phyloP scores from a whole-genome alignment of 2,888 invertebrate species.

The Bombylius discolor region DNA sequence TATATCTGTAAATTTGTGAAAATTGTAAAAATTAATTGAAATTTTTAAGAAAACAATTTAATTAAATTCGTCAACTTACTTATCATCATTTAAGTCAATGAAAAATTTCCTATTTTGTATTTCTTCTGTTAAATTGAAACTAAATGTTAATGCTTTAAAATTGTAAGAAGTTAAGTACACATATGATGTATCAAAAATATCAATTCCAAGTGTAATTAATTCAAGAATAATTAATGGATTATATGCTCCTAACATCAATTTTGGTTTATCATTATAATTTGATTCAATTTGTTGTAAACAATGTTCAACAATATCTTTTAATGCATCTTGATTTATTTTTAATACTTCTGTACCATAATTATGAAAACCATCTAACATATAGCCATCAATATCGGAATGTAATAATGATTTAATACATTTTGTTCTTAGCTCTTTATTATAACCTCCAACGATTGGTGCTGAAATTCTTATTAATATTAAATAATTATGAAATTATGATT shows the following conservation, averaged over 20 bases:
- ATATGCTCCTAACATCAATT: conserved; percentile 67
- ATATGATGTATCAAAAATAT: conserved; percentile 81
- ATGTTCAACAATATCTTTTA: conserved; percentile 48
- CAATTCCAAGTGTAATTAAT: conserved; percentile 64
- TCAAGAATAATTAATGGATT: conserved; percentile 57
- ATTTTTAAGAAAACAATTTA: neutral
- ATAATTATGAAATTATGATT: neutral
- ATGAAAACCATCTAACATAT: conserved; percentile 70
- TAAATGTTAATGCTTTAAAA: conserved; percentile 53
- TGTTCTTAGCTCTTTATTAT: conserved; percentile 48
- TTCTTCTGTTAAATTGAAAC: conserved; percentile 34
- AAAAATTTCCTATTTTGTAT: conserved; percentile 37
- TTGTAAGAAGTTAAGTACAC: conserved; percentile 56
- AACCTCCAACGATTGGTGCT: conserved; percentile 50
- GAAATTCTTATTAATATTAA: neutral
- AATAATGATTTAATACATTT: conserved; percentile 48
- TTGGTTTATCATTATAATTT: conserved; percentile 39
- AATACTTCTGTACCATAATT: conserved; percentile 49
- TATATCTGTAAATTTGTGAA: conserved; percentile 41
- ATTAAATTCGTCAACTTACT: conserved; percentile 28
- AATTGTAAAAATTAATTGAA: conserved; percentile 1
- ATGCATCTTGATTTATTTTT: conserved; percentile 40
- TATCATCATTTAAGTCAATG: conserved; percentile 44
- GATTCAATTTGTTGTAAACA: conserved; percentile 37
- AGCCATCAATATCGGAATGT: conserved; percentile 49